These are phyloP conservation scores for Chlorops oryzae DNA, from an alignment of 1,140 invertebrate species.

Conservation along the genomic window DNA sequence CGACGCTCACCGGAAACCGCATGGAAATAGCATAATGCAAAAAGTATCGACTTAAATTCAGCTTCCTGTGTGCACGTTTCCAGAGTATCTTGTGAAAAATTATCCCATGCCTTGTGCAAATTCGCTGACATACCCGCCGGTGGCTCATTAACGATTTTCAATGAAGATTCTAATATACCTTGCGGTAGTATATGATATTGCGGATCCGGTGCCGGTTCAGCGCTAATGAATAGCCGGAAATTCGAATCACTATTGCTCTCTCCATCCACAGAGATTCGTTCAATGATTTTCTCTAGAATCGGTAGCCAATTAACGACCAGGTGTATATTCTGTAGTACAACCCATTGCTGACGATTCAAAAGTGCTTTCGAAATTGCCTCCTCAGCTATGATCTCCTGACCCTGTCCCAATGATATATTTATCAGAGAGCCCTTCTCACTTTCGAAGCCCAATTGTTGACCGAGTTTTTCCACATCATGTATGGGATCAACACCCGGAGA, in stretches of 20 bases:
- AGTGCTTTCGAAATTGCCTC: constrained; percentile 72
- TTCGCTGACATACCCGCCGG: constrained; percentile 92
- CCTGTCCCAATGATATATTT: constrained; percentile 90
- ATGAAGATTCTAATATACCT: constrained; percentile 86
- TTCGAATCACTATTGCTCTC: constrained; percentile 42
- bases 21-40: constrained; percentile 93
- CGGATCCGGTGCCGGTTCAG: constrained; percentile 56
- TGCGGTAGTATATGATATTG: constrained; percentile 59
- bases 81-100: constrained; percentile 88
- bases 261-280: constrained; percentile 51
- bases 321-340: constrained; percentile 88
- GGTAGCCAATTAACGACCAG: constrained; percentile 85
- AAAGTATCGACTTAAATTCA: constrained; percentile 91
- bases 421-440: constrained; percentile 78
- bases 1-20: constrained; percentile 87
- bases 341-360: constrained; percentile 83
- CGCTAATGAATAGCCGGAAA: constrained; percentile 62
- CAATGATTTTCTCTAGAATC: constrained; percentile 82
- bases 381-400: constrained; percentile 88
- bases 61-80: constrained; percentile 90
- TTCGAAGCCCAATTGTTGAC: constrained; percentile 71
- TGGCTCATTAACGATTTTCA: constrained; percentile 96
- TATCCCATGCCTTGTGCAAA: constrained; percentile 88
- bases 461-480: constrained; percentile 78
- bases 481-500: constrained; percentile 92